Evolutionary conservation across 2,888 invertebrate species (phyloP).

Genomic region (Aspidiotus rigidus): DNA sequence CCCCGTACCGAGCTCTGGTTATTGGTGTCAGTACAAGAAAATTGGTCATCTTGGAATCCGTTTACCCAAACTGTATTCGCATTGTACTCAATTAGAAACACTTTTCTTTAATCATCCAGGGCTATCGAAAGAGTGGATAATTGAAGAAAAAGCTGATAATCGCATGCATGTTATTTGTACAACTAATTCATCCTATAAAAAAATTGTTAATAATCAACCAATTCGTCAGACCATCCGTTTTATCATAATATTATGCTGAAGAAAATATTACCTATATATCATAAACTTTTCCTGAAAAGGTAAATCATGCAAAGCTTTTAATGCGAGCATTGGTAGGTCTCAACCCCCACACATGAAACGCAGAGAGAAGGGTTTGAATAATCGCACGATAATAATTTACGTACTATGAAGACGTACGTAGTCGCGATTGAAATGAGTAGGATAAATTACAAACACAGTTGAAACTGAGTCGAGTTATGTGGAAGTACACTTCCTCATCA

Average conservation of each 20-base stretch:
- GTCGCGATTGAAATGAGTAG: too few species aligned
- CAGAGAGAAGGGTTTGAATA: not conserved
- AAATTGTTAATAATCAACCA: not conserved
- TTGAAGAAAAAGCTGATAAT: too few species aligned
- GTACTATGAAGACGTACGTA: too few species aligned
- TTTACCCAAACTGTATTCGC: slow-evolving; percentile 13
- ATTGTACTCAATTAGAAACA: slow-evolving; percentile 8
- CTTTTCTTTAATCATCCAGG: slow-evolving; percentile 3
- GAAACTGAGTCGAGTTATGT: too few species aligned
- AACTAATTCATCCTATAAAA: not conserved
- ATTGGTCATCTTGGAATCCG: slow-evolving; percentile 8
- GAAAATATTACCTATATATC: not conserved
- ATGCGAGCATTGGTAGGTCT: not conserved
- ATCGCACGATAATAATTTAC: too few species aligned
- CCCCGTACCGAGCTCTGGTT: too few species aligned
- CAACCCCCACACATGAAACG: not conserved
- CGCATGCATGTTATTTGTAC: not conserved
- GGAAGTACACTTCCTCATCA: too few species aligned
- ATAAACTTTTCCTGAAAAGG: not conserved
- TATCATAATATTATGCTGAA: not conserved
- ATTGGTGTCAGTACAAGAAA: slow-evolving; percentile 10
- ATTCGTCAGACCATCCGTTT: slow-evolving; percentile 1
- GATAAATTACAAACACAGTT: too few species aligned
- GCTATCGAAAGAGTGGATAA: slow-evolving; percentile 6
- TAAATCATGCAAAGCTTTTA: not conserved